Conservation (phyloP, 2,888 invertebrate species). For the Apamea crenata region DNA sequence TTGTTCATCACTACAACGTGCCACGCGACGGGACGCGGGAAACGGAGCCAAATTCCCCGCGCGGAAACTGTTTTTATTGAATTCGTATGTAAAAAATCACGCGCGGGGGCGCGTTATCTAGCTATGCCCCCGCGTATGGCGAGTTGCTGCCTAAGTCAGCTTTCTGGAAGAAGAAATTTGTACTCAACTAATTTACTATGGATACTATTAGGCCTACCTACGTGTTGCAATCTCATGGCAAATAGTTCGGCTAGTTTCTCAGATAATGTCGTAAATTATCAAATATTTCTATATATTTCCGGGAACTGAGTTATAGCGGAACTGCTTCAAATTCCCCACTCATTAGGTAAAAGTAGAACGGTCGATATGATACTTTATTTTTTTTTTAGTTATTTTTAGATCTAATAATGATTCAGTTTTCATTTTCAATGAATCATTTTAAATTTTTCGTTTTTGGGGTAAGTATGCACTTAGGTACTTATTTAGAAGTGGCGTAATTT, state of each 20-base stretch:
- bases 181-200: background rate
- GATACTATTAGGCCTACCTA: too few relatives aligned
- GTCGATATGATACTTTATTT: background rate
- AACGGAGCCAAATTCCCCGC: too few relatives aligned
- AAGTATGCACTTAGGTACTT: background rate
- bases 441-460: background rate
- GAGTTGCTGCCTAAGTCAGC: background rate
- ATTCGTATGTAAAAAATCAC: too few relatives aligned
- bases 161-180: background rate
- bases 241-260: background rate
- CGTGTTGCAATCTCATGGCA: background rate
- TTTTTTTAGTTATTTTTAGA: background rate
- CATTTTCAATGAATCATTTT: background rate
- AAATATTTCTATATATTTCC: slow-evolving; percentile 30
- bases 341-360: slow-evolving; percentile 19
- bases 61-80: too few relatives aligned
- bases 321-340: slow-evolving; percentile 47
- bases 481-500: background rate
- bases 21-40: too few relatives aligned
- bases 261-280: slow-evolving; percentile 2
- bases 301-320: slow-evolving; percentile 31
- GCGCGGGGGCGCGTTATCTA: too few relatives aligned
- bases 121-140: too few relatives aligned
- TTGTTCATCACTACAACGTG: background rate
- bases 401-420: slow-evolving; percentile 17